A percentile compares a stretch with the other conserved stretches of the same genome.
Evolutionary conservation across 2,797 vertebrate species (phyloP).

Genomic region (Sus cebifrons): DNA sequence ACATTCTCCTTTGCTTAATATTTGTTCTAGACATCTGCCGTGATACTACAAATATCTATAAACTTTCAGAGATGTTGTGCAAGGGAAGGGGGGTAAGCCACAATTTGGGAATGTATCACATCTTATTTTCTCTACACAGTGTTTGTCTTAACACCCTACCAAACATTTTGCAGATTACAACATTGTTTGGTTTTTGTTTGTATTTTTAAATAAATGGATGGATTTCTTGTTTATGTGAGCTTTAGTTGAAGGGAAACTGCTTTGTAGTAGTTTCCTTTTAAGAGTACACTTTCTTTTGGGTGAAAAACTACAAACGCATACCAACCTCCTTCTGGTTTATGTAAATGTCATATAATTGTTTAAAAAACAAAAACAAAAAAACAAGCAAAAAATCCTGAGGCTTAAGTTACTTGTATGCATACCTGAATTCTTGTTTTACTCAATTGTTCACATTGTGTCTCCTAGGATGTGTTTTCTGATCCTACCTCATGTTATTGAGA

Average conservation of each 20-base stretch:
- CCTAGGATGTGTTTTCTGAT: conserved; percentile 35
- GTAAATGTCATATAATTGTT: conserved; percentile 49
- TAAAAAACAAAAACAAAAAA: conserved; percentile 41
- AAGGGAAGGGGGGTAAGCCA: conserved; percentile 82
- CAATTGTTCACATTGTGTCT: conserved; percentile 66
- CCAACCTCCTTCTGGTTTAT: background rate
- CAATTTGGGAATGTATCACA: conserved; percentile 84
- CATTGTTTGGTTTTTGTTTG: conserved; percentile 74
- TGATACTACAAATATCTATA: conserved; percentile 87
- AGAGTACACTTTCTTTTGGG: conserved; percentile 57
- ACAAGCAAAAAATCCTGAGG: background rate
- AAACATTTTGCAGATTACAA: conserved; percentile 78
- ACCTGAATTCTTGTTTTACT: background rate
- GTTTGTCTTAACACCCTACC: conserved; percentile 75
- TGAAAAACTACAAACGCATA: conserved; percentile 73
- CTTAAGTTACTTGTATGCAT: conserved; percentile 46
- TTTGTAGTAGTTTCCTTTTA: conserved; percentile 70
- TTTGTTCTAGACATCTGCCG: conserved; percentile 89
- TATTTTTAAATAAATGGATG: conserved; percentile 82
- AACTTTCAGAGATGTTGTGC: conserved; percentile 82
- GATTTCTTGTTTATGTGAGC: conserved; percentile 72
- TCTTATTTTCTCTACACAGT: conserved; percentile 70
- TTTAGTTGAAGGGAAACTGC: conserved; percentile 61
- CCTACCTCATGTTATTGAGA: background rate
- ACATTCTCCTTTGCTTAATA: conserved; percentile 89